These are phyloP conservation scores for Mesembrinibis cayennensis DNA, from an alignment of 2,113 vertebrate genomes.

Conservation along the genomic window DNA sequence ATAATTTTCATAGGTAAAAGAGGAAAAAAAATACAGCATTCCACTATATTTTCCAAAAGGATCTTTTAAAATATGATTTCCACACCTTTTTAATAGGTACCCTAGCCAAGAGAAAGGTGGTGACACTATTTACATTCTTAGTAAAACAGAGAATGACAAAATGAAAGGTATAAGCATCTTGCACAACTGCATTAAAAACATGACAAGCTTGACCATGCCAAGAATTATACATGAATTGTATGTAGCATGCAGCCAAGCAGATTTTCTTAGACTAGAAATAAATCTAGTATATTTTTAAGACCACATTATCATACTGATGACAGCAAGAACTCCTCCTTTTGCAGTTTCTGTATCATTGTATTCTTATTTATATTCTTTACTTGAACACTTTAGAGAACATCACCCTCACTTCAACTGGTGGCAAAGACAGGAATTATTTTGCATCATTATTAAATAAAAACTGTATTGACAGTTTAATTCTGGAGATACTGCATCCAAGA, in stretches of 20 bases:
- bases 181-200: not conserved
- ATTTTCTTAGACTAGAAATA: not conserved
- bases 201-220: not conserved
- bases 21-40: rapidly evolving
- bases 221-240: not conserved
- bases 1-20: not conserved
- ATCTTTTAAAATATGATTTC: not conserved
- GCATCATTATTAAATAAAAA: not conserved
- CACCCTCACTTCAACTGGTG: not conserved
- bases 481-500: not conserved
- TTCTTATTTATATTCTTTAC: not conserved
- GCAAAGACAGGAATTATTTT: not conserved
- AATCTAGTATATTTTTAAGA: not conserved
- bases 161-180: not conserved
- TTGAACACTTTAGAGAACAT: not conserved
- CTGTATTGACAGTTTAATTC: not conserved
- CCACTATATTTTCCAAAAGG: not conserved
- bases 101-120: not conserved
- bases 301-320: not conserved
- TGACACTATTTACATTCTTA: not conserved
- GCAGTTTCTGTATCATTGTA: not conserved
- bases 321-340: not conserved
- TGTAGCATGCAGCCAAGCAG: not conserved
- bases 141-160: not conserved
- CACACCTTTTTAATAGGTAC: not conserved